Evolutionary conservation across 1,140 invertebrate species (phyloP).

Genomic region (Drosophila seguyi): DNA sequence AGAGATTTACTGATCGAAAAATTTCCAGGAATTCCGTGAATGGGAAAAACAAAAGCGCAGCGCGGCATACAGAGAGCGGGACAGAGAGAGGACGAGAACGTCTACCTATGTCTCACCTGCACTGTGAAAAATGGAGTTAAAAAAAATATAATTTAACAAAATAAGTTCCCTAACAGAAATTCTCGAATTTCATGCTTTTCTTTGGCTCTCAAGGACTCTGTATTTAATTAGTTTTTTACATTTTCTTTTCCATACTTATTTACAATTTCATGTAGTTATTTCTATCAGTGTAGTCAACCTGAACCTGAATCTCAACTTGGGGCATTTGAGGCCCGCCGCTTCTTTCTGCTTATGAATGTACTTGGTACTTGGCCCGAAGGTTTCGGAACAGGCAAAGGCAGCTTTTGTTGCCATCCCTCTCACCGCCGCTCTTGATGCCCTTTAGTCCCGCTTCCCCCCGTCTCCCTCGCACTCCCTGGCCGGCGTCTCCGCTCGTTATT

Average conservation of each 20-base stretch:
- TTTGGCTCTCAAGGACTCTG: too few relatives aligned
- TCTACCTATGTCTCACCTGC: conserved; percentile 67
- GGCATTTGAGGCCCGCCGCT: conserved; percentile 53
- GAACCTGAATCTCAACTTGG: conserved; percentile 64
- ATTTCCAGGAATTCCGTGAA: conserved; percentile 80
- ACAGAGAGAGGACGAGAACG: conserved; percentile 20
- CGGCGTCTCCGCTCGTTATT: conserved; percentile 55
- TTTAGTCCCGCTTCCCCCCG: conserved; percentile 7
- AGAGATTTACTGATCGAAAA: conserved; percentile 80
- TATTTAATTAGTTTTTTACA: neutral
- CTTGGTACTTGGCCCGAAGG: conserved; percentile 71
- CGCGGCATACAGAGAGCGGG: conserved; percentile 18
- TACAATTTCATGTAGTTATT: neutral
- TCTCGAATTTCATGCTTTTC: rapidly evolving
- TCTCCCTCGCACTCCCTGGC: conserved; percentile 18
- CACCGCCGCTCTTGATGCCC: conserved; percentile 12
- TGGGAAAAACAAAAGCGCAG: conserved; percentile 81
- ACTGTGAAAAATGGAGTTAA: conserved; percentile 3
- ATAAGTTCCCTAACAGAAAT: neutral
- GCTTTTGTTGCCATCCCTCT: conserved; percentile 38
- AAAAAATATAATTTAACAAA: neutral
- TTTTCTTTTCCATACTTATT: too few relatives aligned
- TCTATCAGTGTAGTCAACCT: conserved; percentile 40
- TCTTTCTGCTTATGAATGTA: conserved; percentile 69
- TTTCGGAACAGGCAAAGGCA: conserved; percentile 45